These are phyloP conservation scores for Otolemur crassicaudatus DNA, from an alignment of 2,797 vertebrate genomes.

Conservation along the genomic window DNA sequence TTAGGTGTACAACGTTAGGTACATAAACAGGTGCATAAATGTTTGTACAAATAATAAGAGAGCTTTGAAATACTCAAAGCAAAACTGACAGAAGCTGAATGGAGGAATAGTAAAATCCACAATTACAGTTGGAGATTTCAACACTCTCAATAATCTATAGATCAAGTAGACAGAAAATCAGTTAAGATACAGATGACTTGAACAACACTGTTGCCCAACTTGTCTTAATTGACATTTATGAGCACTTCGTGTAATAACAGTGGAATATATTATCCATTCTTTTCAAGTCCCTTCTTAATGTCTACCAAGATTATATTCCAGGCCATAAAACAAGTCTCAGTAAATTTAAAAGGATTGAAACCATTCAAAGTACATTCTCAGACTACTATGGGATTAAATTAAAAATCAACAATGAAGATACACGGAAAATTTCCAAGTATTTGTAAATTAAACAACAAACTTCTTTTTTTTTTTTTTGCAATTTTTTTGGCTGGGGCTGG, in stretches of 20 bases:
- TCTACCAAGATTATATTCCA: background rate
- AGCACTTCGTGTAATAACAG: no score
- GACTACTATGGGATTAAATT: background rate
- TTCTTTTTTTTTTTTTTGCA: background rate
- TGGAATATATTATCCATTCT: background rate
- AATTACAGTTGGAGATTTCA: background rate
- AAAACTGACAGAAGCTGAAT: background rate
- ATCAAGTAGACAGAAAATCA: constrained; percentile 32
- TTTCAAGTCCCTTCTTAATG: background rate
- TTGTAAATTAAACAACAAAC: constrained; percentile 6
- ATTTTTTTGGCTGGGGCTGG: no score
- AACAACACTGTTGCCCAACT: background rate
- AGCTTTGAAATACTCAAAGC: background rate
- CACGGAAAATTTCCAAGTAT: background rate
- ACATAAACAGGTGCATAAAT: background rate
- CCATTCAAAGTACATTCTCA: background rate
- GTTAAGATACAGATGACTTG: background rate
- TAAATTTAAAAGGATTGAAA: background rate
- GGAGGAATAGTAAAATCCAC: constrained; percentile 35
- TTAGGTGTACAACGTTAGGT: background rate
- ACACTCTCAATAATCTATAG: constrained; percentile 12
- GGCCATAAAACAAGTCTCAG: background rate
- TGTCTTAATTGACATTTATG: background rate
- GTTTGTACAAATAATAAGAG: constrained; percentile 19
- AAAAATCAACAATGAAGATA: background rate